Percentiles rank a stretch among this genome's conserved stretches.
These are phyloP conservation scores for Perizoma flavofasciatum DNA, from an alignment of 2,888 invertebrate genomes.

Conservation along the genomic window DNA sequence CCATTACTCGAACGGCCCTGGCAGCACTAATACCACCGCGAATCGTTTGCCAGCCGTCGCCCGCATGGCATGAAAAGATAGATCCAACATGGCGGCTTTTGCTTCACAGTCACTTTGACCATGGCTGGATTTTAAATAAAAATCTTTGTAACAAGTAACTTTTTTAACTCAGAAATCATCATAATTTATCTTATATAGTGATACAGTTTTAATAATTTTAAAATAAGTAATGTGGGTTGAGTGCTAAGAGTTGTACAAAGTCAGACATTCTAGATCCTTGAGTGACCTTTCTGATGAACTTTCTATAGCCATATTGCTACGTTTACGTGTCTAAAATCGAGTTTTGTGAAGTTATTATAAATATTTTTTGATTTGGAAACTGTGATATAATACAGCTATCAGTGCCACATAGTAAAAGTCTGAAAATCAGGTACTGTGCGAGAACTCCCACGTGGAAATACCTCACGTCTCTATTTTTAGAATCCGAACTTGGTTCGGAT, in stretches of 20 bases:
- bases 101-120: slow-evolving; percentile 73
- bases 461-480: slow-evolving; percentile 81
- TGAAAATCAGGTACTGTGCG: slow-evolving; percentile 73
- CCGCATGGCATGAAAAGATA: slow-evolving; percentile 64
- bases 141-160: slow-evolving; percentile 55
- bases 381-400: slow-evolving; percentile 72
- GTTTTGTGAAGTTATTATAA: slow-evolving; percentile 52
- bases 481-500: slow-evolving; percentile 69
- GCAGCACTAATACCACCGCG: too few species aligned
- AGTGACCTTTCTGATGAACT: slow-evolving; percentile 79
- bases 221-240: slow-evolving; percentile 67
- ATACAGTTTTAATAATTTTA: slow-evolving; percentile 63
- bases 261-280: slow-evolving; percentile 76
- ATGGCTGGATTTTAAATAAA: slow-evolving; percentile 70
- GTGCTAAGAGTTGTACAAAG: slow-evolving; percentile 69
- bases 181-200: slow-evolving; percentile 59
- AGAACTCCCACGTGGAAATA: slow-evolving; percentile 83
- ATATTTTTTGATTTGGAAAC: slow-evolving; percentile 54
- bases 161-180: slow-evolving; percentile 55
- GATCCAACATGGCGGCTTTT: slow-evolving; percentile 78
- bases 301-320: slow-evolving; percentile 80
- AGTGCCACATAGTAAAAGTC: slow-evolving; percentile 67
- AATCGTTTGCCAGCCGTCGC: too few species aligned
- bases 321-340: slow-evolving; percentile 52
- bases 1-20: too few species aligned